These are phyloP conservation scores for Heterodera carotae DNA, from an alignment of 1,140 invertebrate species.

Conservation along the genomic window DNA sequence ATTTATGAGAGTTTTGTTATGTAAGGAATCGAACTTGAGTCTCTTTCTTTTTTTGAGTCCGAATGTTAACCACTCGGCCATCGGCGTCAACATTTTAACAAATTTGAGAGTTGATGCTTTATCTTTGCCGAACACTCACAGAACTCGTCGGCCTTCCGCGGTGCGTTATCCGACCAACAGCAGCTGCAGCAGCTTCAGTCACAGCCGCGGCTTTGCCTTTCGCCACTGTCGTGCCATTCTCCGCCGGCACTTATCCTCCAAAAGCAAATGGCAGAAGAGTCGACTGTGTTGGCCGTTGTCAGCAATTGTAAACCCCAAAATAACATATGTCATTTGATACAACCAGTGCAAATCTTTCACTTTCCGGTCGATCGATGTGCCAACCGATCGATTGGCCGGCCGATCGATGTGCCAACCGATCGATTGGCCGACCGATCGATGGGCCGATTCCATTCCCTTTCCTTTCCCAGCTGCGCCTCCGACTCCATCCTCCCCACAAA, in stretches of 20 bases:
- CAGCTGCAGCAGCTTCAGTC: neutral
- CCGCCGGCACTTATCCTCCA: slow-evolving; percentile 14
- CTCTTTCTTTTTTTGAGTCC: too few species aligned
- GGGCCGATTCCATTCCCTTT: neutral
- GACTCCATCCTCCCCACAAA: neutral
- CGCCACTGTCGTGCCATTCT: neutral
- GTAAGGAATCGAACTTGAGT: too few species aligned
- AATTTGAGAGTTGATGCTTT: too few species aligned
- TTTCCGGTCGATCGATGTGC: too few species aligned
- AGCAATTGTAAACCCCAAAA: neutral
- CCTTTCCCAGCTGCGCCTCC: neutral
- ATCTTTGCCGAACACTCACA: neutral
- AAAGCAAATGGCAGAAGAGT: slow-evolving; percentile 6
- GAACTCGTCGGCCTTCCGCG: neutral
- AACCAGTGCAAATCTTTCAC: too few species aligned
- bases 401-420: too few species aligned
- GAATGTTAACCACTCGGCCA: too few species aligned
- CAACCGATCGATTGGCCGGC: too few species aligned
- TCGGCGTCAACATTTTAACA: neutral
- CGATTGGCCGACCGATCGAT: too few species aligned
- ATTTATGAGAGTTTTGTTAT: neutral
- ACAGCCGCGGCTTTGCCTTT: neutral
- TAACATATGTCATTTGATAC: too few species aligned
- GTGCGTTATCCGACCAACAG: neutral
- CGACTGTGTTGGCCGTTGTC: neutral